These are phyloP conservation scores for Hirtodrosophila alboralis DNA, from an alignment of 2,888 invertebrate genomes.

Conservation along the genomic window DNA sequence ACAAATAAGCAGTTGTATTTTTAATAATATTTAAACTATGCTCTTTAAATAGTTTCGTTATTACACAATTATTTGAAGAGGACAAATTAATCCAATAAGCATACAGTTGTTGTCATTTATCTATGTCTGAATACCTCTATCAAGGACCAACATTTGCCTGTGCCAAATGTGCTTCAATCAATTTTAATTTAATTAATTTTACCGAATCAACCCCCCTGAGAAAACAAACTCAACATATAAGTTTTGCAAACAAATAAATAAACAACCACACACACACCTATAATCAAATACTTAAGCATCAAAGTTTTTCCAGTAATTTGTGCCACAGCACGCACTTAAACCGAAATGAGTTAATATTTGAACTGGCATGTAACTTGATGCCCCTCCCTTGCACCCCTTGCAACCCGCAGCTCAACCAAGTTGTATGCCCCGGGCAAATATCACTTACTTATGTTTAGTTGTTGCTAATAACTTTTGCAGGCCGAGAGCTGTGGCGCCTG, in stretches of 20 bases:
- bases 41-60: background rate
- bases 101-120: conserved; percentile 33
- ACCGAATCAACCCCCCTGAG: conserved; percentile 35
- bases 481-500: conserved; percentile 71
- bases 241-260: conserved; percentile 27
- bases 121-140: conserved; percentile 22
- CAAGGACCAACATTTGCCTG: conserved; percentile 39
- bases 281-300: conserved; percentile 49
- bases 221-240: conserved; percentile 9
- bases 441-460: conserved; percentile 78
- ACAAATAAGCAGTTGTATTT: too few relatives aligned
- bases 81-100: conserved; percentile 38
- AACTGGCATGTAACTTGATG: conserved; percentile 58
- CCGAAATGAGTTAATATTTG: conserved; percentile 76
- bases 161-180: conserved; percentile 60
- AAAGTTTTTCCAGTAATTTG: conserved; percentile 68
- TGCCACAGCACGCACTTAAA: conserved; percentile 56
- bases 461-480: conserved; percentile 74
- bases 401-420: conserved; percentile 43
- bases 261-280: conserved; percentile 35
- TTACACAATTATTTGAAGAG: too few relatives aligned
- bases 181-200: conserved; percentile 74
- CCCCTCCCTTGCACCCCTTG: conserved; percentile 9
- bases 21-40: too few relatives aligned
- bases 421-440: conserved; percentile 69